Conservation (phyloP, 2,888 invertebrate species). For the Sabellastarte sp. region DNA sequence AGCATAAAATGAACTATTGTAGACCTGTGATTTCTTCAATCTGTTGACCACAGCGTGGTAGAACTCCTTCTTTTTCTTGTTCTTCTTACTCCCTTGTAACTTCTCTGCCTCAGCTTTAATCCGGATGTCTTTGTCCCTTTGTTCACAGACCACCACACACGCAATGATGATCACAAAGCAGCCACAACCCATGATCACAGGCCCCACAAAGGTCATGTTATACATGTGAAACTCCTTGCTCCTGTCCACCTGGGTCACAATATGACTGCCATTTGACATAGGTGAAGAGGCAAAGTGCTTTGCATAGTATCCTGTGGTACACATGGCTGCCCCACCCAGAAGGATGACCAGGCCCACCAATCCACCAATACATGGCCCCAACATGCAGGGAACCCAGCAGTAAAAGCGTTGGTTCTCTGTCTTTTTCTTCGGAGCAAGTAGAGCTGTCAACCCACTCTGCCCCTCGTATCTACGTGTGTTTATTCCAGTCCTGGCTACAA, state of each 20-base stretch:
- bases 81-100: conserved; percentile 7
- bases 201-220: conserved; percentile 86
- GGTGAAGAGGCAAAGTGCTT: background rate
- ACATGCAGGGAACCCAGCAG: conserved; percentile 28
- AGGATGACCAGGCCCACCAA: conserved; percentile 20
- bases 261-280: background rate
- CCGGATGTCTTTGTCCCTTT: conserved; percentile 86
- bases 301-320: conserved; percentile 24
- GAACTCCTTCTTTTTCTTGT: conserved; percentile 33
- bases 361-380: conserved; percentile 20
- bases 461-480: background rate
- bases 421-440: conserved; percentile 1
- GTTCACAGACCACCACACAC: conserved; percentile 98
- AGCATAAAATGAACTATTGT: no score
- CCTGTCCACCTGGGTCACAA: background rate
- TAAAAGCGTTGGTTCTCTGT: conserved; percentile 14
- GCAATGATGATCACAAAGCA: conserved; percentile 96
- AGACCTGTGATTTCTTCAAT: background rate
- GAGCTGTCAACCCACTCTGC: background rate
- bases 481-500: conserved; percentile 1
- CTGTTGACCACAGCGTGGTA: conserved; percentile 40
- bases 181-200: conserved; percentile 95
- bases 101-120: conserved; percentile 69
- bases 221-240: conserved; percentile 4
- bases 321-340: conserved; percentile 22